phyloP scores from a whole-genome alignment of 2,113 vertebrate species.

The Synchiropus splendidus region DNA sequence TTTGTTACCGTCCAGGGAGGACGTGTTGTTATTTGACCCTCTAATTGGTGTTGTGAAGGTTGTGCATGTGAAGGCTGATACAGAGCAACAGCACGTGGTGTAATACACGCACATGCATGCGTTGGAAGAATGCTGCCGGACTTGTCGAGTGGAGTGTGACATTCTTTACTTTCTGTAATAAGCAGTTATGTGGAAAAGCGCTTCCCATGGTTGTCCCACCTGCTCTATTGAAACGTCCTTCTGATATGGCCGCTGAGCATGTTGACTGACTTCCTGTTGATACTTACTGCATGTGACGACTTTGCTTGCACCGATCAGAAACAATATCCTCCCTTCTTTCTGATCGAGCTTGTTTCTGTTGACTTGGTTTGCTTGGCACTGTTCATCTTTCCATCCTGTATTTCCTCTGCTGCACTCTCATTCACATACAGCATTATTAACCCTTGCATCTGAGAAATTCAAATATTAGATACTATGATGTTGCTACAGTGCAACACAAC shows the following conservation, averaged over 20 bases:
- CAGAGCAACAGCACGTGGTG: conserved; percentile 25
- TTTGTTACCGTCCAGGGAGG: conserved; percentile 10
- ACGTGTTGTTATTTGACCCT: conserved; percentile 1
- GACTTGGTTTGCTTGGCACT: conserved; percentile 1
- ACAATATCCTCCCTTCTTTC: neutral
- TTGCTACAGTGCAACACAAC: too few relatives aligned
- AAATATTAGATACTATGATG: too few relatives aligned
- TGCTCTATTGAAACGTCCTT: conserved; percentile 13
- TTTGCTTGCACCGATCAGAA: conserved; percentile 10
- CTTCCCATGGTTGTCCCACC: conserved; percentile 13
- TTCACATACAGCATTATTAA: too few relatives aligned
- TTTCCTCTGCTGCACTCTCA: neutral
- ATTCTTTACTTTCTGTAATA: conserved; percentile 7
- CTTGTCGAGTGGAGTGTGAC: conserved; percentile 10
- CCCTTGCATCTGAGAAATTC: too few relatives aligned
- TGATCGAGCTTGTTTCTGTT: too few relatives aligned
- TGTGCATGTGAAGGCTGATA: conserved; percentile 34
- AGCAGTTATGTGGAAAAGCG: conserved; percentile 15
- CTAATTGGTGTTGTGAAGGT: conserved; percentile 1
- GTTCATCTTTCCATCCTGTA: conserved; percentile 6
- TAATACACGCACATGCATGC: conserved; percentile 45
- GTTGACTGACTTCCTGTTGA: conserved; percentile 34
- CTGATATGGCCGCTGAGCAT: conserved; percentile 33
- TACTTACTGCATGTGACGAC: conserved; percentile 4
- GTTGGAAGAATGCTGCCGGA: conserved; percentile 30